These are phyloP conservation scores for Diadumene lineata DNA, from an alignment of 92 coral and sea anemone genomes.

Conservation along the genomic window DNA sequence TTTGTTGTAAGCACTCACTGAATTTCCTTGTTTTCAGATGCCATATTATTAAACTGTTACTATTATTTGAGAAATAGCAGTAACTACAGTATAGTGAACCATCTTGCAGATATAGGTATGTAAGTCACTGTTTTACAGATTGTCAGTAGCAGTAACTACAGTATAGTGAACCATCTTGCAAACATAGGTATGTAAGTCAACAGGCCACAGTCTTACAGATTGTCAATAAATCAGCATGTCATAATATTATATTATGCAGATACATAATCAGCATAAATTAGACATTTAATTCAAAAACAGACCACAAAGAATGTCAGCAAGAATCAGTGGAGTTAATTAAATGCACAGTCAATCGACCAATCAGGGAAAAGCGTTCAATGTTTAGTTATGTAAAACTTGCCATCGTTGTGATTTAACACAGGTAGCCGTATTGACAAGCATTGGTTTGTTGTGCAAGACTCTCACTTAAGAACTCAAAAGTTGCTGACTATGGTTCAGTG, in stretches of 20 bases:
- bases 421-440: conserved; percentile 88
- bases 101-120: conserved; percentile 82
- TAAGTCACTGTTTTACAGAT: too few species aligned
- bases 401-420: conserved; percentile 4
- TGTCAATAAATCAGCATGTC: too few species aligned
- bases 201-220: too few species aligned
- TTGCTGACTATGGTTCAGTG: conserved; percentile 69
- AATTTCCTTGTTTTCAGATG: conserved; percentile 41
- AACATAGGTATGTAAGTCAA: conserved; percentile 89
- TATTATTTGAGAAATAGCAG: conserved; percentile 67
- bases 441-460: conserved; percentile 89
- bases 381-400: neutral
- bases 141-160: conserved; percentile 62
- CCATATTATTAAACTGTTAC: conserved; percentile 66
- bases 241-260: too few species aligned
- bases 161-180: conserved; percentile 67
- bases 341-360: too few species aligned
- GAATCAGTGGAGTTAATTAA: too few species aligned
- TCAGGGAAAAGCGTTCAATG: neutral
- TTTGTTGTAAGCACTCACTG: neutral
- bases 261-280: too few species aligned
- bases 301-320: too few species aligned
- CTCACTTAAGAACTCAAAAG: conserved; percentile 47
- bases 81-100: conserved; percentile 65
- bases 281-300: too few species aligned